Evolutionary conservation across 2,797 vertebrate genomes (phyloP).

Genomic region (Eleutherodactylus coqui): DNA sequence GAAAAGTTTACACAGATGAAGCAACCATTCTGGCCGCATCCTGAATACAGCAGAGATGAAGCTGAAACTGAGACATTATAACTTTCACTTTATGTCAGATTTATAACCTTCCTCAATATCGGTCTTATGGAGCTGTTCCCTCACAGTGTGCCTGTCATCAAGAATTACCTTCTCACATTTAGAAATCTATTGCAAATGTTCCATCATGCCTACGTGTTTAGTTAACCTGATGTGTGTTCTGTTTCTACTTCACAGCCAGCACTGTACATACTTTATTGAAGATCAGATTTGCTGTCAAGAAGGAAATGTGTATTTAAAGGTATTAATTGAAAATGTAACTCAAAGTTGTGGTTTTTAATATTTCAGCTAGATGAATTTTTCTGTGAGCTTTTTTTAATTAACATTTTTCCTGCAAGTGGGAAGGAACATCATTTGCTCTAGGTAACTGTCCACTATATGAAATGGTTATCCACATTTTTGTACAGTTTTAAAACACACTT

Average conservation of each 20-base stretch:
- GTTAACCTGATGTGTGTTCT: background rate
- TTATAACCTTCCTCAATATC: constrained; percentile 5
- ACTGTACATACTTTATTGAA: constrained; percentile 6
- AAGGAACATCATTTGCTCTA: background rate
- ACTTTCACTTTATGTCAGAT: constrained; percentile 25
- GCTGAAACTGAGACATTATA: background rate
- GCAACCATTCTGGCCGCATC: constrained; percentile 85
- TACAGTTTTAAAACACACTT: background rate
- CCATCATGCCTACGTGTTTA: background rate
- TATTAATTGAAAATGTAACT: background rate
- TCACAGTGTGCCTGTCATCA: background rate
- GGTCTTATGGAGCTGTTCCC: background rate
- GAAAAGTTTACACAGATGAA: constrained; percentile 95
- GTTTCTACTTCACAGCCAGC: background rate
- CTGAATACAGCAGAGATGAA: constrained; percentile 14
- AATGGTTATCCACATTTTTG: background rate
- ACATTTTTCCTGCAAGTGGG: background rate
- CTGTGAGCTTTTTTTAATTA: background rate
- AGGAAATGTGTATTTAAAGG: constrained; percentile 2
- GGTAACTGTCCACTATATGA: background rate
- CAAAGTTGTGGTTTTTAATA: background rate
- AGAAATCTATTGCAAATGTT: background rate
- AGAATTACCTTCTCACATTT: background rate
- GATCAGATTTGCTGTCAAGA: background rate
- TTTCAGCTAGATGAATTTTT: background rate